phyloP scores from a whole-genome alignment of 1,140 invertebrate genomes.

The Eciton burchellii region DNA sequence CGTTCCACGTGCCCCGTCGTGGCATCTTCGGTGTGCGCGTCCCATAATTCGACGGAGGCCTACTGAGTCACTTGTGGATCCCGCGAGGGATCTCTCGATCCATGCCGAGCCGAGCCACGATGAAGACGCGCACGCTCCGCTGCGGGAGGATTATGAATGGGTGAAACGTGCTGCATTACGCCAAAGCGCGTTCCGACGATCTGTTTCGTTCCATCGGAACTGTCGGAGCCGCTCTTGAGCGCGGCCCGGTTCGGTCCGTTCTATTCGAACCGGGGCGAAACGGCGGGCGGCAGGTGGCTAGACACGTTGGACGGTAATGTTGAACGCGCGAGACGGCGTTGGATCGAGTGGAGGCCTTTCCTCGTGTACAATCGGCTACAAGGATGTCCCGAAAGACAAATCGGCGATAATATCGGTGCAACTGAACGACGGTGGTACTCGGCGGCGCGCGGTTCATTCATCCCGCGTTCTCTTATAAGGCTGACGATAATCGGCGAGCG shows the following conservation, averaged over 20 bases:
- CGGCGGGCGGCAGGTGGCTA: too few relatives aligned
- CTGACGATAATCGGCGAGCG: slow-evolving; percentile 20
- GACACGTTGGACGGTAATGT: too few relatives aligned
- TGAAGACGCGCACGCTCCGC: not conserved
- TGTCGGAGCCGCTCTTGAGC: not conserved
- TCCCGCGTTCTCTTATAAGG: not conserved
- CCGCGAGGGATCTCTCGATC: not conserved
- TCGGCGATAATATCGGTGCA: too few relatives aligned
- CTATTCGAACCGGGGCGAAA: too few relatives aligned
- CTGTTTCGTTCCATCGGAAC: not conserved
- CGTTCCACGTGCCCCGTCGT: slow-evolving; percentile 49
- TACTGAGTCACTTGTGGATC: slow-evolving; percentile 66
- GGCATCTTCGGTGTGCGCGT: slow-evolving; percentile 65
- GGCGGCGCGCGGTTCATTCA: slow-evolving; percentile 7
- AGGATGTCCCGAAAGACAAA: too few relatives aligned
- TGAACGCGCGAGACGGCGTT: too few relatives aligned
- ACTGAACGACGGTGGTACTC: not conserved
- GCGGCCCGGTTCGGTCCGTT: not conserved
- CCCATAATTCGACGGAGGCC: slow-evolving; percentile 72
- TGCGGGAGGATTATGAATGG: not conserved
- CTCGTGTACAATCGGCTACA: too few relatives aligned
- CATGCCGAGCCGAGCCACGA: slow-evolving; percentile 15
- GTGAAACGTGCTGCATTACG: not conserved
- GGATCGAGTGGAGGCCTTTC: too few relatives aligned
- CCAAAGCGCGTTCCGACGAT: not conserved